Conservation (phyloP, 2,797 vertebrate genomes). For the Falco concolor region DNA sequence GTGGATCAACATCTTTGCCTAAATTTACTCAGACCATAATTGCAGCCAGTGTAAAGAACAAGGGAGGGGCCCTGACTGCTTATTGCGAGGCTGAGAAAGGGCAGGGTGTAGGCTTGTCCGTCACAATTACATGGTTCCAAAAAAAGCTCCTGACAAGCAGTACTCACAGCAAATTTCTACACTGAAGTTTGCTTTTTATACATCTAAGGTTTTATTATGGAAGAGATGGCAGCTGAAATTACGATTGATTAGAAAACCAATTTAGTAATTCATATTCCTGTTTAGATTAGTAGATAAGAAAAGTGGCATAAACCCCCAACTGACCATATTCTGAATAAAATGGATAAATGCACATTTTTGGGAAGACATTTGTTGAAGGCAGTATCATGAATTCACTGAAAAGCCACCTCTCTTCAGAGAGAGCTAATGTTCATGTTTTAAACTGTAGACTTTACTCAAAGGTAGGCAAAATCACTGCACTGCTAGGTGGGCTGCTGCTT, state of each 20-base stretch:
- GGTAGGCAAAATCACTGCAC: background rate
- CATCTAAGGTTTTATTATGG: background rate
- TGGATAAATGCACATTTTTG: background rate
- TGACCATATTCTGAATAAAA: background rate
- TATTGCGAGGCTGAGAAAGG: background rate
- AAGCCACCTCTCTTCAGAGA: background rate
- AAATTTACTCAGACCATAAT: background rate
- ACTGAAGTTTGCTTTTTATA: background rate
- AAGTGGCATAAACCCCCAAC: accelerated
- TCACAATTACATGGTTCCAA: background rate
- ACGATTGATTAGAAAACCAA: background rate
- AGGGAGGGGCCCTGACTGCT: background rate
- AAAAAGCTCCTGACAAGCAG: background rate
- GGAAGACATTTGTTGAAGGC: background rate
- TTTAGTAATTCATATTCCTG: background rate
- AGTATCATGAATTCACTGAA: background rate
- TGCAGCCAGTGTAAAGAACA: background rate
- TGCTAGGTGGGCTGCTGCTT: background rate
- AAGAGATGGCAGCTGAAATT: background rate
- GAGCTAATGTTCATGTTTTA: background rate
- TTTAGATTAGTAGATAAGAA: background rate
- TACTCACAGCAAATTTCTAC: background rate
- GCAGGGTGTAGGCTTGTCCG: background rate
- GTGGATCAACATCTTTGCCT: background rate
- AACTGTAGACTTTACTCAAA: background rate